These are phyloP conservation scores for Paramisgurnus dabryanus DNA, from an alignment of 2,113 vertebrate genomes.

Conservation along the genomic window DNA sequence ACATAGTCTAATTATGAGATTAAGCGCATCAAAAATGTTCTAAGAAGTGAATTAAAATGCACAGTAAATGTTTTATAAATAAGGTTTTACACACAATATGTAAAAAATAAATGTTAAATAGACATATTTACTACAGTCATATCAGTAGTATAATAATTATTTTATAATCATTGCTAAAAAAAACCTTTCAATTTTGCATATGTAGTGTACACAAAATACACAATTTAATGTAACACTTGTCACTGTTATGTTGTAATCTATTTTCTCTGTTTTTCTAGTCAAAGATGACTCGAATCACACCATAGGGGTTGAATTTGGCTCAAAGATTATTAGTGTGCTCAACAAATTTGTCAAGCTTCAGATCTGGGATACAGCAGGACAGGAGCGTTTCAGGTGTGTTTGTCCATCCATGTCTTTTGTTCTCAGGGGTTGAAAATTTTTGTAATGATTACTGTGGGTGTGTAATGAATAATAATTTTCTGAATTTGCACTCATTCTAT, in stretches of 20 bases:
- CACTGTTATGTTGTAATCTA: background rate
- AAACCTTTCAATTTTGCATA: no score
- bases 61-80: no score
- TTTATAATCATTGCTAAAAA: no score
- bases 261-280: conserved; percentile 67
- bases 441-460: background rate
- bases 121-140: no score
- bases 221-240: no score
- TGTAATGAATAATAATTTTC: background rate
- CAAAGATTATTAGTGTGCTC: conserved; percentile 88
- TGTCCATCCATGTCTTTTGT: background rate
- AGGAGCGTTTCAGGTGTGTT: conserved; percentile 87
- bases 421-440: background rate
- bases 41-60: no score
- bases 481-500: conserved; percentile 3
- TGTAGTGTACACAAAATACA: background rate
- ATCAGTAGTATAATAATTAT: no score
- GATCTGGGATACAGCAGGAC: conserved; percentile 94
- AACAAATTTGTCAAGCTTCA: conserved; percentile 93
- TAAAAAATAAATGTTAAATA: no score
- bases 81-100: background rate
- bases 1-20: no score
- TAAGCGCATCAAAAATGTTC: no score
- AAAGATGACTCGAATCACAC: conserved; percentile 96
- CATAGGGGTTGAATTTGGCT: conserved; percentile 93